A percentile compares a stretch with the other conserved stretches of the same genome.
These are phyloP conservation scores for Myripristis jacobus DNA, from an alignment of 2,797 vertebrate genomes.

Conservation along the genomic window DNA sequence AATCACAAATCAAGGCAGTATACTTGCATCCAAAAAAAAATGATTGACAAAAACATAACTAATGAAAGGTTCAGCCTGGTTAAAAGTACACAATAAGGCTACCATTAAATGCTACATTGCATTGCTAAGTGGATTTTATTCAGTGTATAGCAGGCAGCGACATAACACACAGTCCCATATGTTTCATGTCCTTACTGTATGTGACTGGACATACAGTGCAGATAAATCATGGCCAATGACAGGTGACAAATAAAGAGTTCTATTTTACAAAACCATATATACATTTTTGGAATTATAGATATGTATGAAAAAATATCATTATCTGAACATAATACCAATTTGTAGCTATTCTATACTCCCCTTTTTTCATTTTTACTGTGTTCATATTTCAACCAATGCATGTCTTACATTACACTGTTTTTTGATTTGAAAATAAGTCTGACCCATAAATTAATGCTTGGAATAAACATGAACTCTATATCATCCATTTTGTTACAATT, in stretches of 20 bases:
- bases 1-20: slow-evolving; percentile 19
- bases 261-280: not conserved
- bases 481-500: not conserved
- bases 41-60: slow-evolving; percentile 10
- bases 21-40: slow-evolving; percentile 7
- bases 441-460: not conserved
- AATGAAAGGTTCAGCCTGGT: slow-evolving; percentile 7
- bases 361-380: too few relatives aligned
- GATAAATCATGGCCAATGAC: slow-evolving; percentile 17
- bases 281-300: not conserved
- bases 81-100: slow-evolving; percentile 18
- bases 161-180: slow-evolving; percentile 11
- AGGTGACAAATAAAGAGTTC: not conserved
- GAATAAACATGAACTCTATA: not conserved
- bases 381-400: too few relatives aligned
- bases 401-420: too few relatives aligned
- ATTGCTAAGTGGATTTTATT: slow-evolving; percentile 37
- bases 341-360: too few relatives aligned
- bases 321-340: too few relatives aligned
- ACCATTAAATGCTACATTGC: slow-evolving; percentile 16
- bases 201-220: not conserved
- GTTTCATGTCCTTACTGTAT: slow-evolving; percentile 13
- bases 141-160: slow-evolving; percentile 4
- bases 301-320: too few relatives aligned
- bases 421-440: too few relatives aligned